Percentiles rank a stretch among this genome's conserved stretches.
Conservation (phyloP, 1,140 invertebrate species). For the Trichonephila clavata region DNA sequence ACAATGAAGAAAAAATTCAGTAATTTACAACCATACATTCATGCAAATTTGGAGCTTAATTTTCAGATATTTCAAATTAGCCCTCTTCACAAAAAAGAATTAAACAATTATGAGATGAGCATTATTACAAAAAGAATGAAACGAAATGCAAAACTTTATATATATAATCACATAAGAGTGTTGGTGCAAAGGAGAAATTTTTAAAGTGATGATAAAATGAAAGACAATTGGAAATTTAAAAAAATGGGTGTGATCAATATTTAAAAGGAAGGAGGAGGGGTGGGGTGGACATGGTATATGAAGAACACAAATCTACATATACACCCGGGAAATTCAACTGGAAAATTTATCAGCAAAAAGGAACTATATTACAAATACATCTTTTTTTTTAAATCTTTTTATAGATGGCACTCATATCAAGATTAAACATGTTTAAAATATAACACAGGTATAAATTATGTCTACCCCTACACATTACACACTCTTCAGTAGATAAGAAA, state of each 20-base stretch:
- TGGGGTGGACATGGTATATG: conserved; percentile 18
- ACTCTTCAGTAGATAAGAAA: conserved; percentile 68
- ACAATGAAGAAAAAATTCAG: not conserved
- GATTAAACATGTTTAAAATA: conserved; percentile 71
- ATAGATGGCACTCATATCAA: conserved; percentile 69
- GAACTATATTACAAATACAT: conserved; percentile 75
- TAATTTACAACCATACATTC: conserved; percentile 3
- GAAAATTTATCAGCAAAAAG: conserved; percentile 63
- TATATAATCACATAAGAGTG: conserved; percentile 28
- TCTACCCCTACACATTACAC: conserved; percentile 68
- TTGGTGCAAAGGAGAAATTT: conserved; percentile 36
- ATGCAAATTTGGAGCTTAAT: conserved; percentile 48
- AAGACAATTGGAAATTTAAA: conserved; percentile 53
- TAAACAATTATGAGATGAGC: conserved; percentile 13
- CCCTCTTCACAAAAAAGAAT: not conserved
- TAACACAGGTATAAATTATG: conserved; percentile 74
- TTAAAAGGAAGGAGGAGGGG: not conserved
- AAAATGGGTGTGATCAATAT: conserved; percentile 2
- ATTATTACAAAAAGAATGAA: not conserved
- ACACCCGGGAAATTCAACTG: conserved; percentile 19
- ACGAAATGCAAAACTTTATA: conserved; percentile 14
- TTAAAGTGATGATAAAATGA: conserved; percentile 66
- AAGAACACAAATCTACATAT: conserved; percentile 52
- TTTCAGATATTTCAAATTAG: not conserved
- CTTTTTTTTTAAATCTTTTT: conserved; percentile 48